Evolutionary conservation across 2,113 vertebrate genomes (phyloP).

Genomic region (Hyla sarda): DNA sequence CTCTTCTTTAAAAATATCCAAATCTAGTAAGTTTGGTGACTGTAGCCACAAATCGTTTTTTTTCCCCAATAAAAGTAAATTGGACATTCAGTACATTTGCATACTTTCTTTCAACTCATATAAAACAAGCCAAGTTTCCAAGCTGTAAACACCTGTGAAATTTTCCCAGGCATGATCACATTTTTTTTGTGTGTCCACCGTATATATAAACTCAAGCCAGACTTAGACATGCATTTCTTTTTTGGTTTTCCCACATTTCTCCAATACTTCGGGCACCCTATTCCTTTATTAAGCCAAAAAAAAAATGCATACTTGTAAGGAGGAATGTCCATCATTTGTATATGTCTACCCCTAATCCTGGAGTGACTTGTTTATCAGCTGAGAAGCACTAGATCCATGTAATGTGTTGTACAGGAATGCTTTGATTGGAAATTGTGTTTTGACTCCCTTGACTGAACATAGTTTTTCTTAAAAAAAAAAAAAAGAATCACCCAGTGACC

Average conservation of each 20-base stretch:
- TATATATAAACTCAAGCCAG: too few relatives aligned
- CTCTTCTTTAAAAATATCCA: too few relatives aligned
- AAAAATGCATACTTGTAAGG: background rate
- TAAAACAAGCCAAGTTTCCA: too few relatives aligned
- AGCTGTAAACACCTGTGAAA: too few relatives aligned
- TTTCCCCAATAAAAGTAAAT: too few relatives aligned
- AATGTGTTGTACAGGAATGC: background rate
- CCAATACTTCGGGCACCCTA: background rate
- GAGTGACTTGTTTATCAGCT: background rate
- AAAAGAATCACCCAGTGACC: background rate
- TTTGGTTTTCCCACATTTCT: background rate
- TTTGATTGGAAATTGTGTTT: background rate
- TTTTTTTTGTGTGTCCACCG: too few relatives aligned
- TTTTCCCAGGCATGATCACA: too few relatives aligned
- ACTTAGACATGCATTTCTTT: background rate
- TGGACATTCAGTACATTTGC: too few relatives aligned
- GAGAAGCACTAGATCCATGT: background rate
- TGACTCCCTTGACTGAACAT: background rate
- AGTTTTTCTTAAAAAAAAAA: background rate
- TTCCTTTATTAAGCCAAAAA: background rate
- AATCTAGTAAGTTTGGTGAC: too few relatives aligned
- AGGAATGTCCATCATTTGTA: background rate
- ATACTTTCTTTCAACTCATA: too few relatives aligned
- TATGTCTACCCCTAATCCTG: background rate
- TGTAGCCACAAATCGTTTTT: too few relatives aligned